A percentile compares a stretch with the other conserved stretches of the same genome.
These are phyloP conservation scores for Ctenopoma kingsleyae DNA, from an alignment of 2,797 vertebrate species.

Conservation along the genomic window DNA sequence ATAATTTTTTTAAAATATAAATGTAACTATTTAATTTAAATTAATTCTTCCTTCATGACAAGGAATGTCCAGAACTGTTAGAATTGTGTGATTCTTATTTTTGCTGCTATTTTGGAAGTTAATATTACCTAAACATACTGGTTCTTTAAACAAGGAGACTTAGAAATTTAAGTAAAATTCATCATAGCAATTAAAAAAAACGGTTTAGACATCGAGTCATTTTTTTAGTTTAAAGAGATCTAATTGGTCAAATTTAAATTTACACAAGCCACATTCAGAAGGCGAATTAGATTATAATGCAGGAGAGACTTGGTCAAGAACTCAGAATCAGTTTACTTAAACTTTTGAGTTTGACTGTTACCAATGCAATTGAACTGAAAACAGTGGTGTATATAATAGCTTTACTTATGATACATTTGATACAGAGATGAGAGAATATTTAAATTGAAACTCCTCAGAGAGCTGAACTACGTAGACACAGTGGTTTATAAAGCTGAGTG, in stretches of 20 bases:
- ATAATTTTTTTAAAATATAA: too few relatives aligned
- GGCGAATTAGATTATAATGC: background rate
- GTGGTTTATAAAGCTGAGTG: constrained; percentile 24
- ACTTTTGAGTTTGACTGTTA: background rate
- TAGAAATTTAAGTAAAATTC: background rate
- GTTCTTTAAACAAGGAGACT: background rate
- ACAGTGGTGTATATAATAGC: background rate
- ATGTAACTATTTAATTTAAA: background rate
- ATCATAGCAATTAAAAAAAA: too few relatives aligned
- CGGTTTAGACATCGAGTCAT: background rate
- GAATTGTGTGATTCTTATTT: background rate
- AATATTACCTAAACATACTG: background rate
- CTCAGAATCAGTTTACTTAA: constrained; percentile 5
- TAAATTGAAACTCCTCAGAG: background rate
- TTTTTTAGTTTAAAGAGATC: constrained; percentile 2
- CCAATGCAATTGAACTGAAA: background rate
- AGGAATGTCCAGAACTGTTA: too few relatives aligned
- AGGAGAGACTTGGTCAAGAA: background rate
- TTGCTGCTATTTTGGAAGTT: too few relatives aligned
- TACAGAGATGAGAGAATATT: background rate
- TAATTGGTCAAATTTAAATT: too few relatives aligned
- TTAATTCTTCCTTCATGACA: background rate
- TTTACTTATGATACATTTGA: background rate
- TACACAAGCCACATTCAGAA: background rate
- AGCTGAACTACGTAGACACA: background rate